A percentile compares a stretch with the other conserved stretches of the same genome.
These are phyloP conservation scores for Zaprionus inermis DNA, from an alignment of 1,140 invertebrate genomes.

Conservation along the genomic window DNA sequence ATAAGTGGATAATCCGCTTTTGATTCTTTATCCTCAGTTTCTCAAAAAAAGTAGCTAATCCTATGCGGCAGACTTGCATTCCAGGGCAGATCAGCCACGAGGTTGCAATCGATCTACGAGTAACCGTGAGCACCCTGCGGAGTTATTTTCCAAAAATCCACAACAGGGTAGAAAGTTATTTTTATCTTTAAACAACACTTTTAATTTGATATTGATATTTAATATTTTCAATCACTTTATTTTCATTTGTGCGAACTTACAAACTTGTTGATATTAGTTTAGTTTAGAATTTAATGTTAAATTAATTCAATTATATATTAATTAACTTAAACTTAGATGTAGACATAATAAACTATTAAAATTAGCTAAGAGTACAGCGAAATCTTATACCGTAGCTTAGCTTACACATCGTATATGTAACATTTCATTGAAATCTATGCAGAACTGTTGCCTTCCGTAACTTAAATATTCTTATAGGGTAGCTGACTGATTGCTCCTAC, in stretches of 20 bases:
- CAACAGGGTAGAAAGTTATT: background rate
- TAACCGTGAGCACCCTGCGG: background rate
- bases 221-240: constrained; percentile 23
- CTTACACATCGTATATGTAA: background rate
- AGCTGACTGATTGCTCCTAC: constrained; percentile 3
- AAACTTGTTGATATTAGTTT: constrained; percentile 16
- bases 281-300: constrained; percentile 13
- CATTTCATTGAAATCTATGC: background rate
- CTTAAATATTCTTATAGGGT: background rate
- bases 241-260: constrained; percentile 40
- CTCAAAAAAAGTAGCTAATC: constrained; percentile 11
- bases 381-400: background rate
- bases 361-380: constrained; percentile 2
- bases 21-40: constrained; percentile 23
- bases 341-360: background rate
- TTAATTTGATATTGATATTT: background rate
- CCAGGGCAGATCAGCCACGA: background rate
- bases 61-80: background rate
- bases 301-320: constrained; percentile 26
- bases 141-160: background rate
- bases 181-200: background rate
- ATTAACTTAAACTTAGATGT: background rate
- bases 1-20: constrained; percentile 42
- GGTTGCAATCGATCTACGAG: background rate
- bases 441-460: background rate